Conservation (phyloP, 2,888 invertebrate species). For the Conomelus anceps region DNA sequence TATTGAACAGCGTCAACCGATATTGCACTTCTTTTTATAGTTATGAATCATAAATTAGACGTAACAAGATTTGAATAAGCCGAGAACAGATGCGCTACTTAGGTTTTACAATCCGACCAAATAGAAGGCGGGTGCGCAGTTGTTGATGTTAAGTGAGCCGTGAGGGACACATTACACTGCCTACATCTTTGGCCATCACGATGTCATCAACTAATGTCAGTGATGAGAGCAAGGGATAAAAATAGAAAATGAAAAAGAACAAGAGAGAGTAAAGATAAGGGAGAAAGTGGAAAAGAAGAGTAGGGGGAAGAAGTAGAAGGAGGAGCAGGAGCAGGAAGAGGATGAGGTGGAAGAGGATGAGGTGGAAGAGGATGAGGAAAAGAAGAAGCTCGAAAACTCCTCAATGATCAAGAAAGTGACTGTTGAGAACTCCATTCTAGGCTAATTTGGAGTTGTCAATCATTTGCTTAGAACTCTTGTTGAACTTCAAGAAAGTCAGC, state of each 20-base stretch:
- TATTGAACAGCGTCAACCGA: not conserved
- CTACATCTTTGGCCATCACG: not conserved
- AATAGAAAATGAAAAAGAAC: not conserved
- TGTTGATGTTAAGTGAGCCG: not conserved
- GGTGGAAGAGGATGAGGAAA: not conserved
- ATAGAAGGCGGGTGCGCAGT: not conserved
- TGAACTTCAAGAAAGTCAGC: no score
- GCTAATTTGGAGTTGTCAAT: no score
- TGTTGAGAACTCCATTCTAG: no score
- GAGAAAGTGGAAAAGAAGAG: not conserved
- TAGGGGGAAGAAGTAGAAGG: not conserved
- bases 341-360: not conserved
- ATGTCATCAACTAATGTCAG: not conserved
- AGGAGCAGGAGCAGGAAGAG: not conserved
- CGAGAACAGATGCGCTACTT: slow-evolving; percentile 6
- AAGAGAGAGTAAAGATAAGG: not conserved
- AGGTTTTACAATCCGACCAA: not conserved
- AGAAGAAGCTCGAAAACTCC: no score
- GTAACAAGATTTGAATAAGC: slow-evolving; percentile 10
- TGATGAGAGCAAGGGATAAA: not conserved
- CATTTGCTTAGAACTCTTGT: no score
- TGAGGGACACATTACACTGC: not conserved
- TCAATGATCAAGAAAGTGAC: no score
- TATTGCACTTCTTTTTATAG: slow-evolving; percentile 3
- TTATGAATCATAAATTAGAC: slow-evolving; percentile 13